Evolutionary conservation across 2,888 invertebrate species (phyloP).

Genomic region (Pantelozetes paolii): DNA sequence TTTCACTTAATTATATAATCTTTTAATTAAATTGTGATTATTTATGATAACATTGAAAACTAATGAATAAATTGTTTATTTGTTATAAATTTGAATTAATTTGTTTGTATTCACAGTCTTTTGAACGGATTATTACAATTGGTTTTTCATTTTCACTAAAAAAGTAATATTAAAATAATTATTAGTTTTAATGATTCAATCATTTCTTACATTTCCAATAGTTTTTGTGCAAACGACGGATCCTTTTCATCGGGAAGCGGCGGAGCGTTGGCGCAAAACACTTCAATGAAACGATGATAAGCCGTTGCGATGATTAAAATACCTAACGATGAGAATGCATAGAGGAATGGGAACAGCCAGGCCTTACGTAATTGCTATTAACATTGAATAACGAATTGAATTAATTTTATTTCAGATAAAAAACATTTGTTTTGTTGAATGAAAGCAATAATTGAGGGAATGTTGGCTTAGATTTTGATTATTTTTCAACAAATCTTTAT

Average conservation of each 20-base stretch:
- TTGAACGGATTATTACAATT: not conserved
- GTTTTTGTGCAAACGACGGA: slow-evolving; percentile 6
- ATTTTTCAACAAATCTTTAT: too few relatives aligned
- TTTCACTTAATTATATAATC: too few relatives aligned
- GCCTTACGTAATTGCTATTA: slow-evolving; percentile 46
- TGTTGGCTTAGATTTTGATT: too few relatives aligned
- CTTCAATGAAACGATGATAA: slow-evolving; percentile 44
- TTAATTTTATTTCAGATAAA: too few relatives aligned
- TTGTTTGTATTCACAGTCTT: not conserved
- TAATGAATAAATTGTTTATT: not conserved
- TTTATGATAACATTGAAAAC: not conserved
- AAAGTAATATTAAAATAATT: not conserved
- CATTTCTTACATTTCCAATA: not conserved
- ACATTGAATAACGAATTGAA: not conserved
- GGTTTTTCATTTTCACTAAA: slow-evolving; percentile 1
- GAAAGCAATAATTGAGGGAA: too few relatives aligned
- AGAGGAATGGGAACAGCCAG: slow-evolving; percentile 48
- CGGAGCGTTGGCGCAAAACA: slow-evolving; percentile 39
- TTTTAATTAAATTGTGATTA: too few relatives aligned
- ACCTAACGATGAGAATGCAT: slow-evolving; percentile 48
- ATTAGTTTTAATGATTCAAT: not conserved
- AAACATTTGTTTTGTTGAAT: too few relatives aligned
- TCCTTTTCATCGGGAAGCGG: slow-evolving; percentile 7
- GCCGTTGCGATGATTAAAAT: slow-evolving; percentile 43
- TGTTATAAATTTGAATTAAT: slow-evolving; percentile 1